These are phyloP conservation scores for Ursus arctos DNA, from an alignment of 2,113 vertebrate species.

Conservation along the genomic window DNA sequence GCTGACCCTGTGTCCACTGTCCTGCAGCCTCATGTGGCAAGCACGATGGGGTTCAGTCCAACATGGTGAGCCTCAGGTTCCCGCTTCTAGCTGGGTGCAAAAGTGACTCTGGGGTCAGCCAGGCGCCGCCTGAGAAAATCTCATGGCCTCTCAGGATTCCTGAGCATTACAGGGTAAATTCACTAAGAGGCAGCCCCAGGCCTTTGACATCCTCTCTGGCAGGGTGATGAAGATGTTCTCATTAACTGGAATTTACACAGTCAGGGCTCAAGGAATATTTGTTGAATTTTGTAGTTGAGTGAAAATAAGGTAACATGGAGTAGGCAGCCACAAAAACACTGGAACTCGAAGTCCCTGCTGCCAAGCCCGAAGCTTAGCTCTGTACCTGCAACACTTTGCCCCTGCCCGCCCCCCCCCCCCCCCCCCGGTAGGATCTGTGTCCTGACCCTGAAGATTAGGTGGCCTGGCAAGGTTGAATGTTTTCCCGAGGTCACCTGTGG, in stretches of 20 bases:
- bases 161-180: neutral
- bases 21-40: neutral
- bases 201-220: too few relatives aligned
- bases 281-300: neutral
- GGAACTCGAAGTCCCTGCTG: neutral
- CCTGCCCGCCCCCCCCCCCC: fast-evolving
- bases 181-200: neutral
- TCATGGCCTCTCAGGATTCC: neutral
- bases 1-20: neutral
- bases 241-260: neutral
- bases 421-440: neutral
- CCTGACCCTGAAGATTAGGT: neutral
- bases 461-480: neutral
- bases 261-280: neutral
- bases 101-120: neutral
- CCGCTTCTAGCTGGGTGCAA: fast-evolving
- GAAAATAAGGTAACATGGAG: neutral
- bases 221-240: too few relatives aligned
- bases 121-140: neutral
- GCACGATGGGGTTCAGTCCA: fast-evolving
- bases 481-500: neutral
- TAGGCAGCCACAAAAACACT: neutral
- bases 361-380: neutral
- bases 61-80: neutral
- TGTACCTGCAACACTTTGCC: neutral